Conservation (phyloP, 64 coral and sea anemone species). For the Montipora sp. region DNA sequence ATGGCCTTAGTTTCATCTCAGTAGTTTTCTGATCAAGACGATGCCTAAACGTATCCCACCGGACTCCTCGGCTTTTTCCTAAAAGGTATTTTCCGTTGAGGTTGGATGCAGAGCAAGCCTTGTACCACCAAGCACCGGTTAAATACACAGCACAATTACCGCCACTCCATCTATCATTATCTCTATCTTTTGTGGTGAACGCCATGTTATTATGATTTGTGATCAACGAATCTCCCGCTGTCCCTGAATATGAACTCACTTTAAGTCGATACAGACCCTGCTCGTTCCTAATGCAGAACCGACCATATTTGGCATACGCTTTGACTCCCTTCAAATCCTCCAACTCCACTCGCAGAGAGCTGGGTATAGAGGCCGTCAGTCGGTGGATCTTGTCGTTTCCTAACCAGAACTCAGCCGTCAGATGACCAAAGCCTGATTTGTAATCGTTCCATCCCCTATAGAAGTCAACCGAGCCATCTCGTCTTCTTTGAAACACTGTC, state of each 20-base stretch:
- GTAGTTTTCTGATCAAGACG: conserved; percentile 27
- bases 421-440: neutral
- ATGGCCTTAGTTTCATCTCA: conserved; percentile 62
- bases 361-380: too few relatives aligned
- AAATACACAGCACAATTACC: conserved; percentile 36
- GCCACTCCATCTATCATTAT: too few relatives aligned
- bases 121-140: conserved; percentile 77
- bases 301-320: too few relatives aligned
- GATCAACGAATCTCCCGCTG: neutral
- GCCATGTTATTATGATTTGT: conserved; percentile 60
- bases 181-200: too few relatives aligned
- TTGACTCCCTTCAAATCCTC: too few relatives aligned
- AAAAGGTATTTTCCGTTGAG: conserved; percentile 68
- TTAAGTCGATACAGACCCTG: too few relatives aligned
- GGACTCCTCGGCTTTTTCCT: conserved; percentile 19
- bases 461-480: conserved; percentile 43
- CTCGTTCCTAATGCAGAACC: too few relatives aligned
- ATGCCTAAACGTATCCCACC: conserved; percentile 31
- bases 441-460: conserved; percentile 33
- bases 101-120: conserved; percentile 37
- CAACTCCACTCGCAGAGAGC: too few relatives aligned
- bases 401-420: neutral
- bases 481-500: neutral
- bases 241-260: too few relatives aligned
- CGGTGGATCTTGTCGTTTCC: conserved; percentile 19